Base-by-base conservation (phyloP, 2,888 invertebrate genomes). In the Dusona sp. region DNA sequence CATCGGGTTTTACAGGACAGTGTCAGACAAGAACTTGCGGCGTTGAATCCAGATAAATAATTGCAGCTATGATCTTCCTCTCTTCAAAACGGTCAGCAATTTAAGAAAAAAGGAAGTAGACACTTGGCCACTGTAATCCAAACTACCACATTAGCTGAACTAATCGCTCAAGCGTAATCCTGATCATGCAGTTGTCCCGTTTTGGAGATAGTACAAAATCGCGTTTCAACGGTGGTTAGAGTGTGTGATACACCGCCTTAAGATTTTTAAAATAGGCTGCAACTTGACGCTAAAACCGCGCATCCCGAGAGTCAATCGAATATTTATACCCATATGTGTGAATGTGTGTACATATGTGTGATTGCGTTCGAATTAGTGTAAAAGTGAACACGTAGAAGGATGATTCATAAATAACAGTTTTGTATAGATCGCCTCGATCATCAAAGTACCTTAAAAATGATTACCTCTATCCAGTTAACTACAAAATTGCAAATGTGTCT, bases 301-400 rank as follows among this genome's bases (percentile, higher is more conserved):
- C 85, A 91, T 92, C 91, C 91, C 91, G 90, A 89, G 91, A 93
- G 93, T 93, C 93, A 93, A 93, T 93, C 91, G 92, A 92, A 92
- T 91, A 92, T 91, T 89, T 90, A 86, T 83, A 88, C 84, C 84
- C 79, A 88, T 67, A 75, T 79, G 84, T 83, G 82, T 57, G 54
- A 79, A 74, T 74, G 68, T 36, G 38, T 68, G 79, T 84, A 79
- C 78, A 54, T 83, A 88, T 81, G 88, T 84, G 29, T 25, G 48
- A 33, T 25, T 33, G 77, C n/a, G 19, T 48, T n/a, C 25, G 13
- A 11, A 29, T 29, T 13, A 61, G 25, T 61, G 13, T 29, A 29
- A 29, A 16, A 29, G 16, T 29, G 25, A 29, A 29, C 16, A 11
- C 1, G 29, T 29, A 9, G 16, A 61, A 29, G 1, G 9, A 25